Percentiles rank a stretch among this genome's conserved stretches.
Evolutionary conservation across 2,888 invertebrate genomes (phyloP).

Genomic region (Neria commutata): DNA sequence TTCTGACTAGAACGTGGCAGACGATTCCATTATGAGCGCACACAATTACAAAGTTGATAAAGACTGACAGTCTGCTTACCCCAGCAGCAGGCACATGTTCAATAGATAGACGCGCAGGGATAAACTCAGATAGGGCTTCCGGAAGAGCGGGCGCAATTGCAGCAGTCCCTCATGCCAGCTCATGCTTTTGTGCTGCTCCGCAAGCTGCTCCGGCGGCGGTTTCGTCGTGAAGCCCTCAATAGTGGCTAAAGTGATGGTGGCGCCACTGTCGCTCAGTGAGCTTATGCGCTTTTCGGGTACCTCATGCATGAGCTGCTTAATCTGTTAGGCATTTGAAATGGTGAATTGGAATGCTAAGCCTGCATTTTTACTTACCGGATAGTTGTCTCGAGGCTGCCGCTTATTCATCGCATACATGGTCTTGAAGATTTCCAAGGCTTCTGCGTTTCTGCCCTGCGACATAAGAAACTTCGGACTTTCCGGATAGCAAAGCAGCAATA

Average conservation of each 20-base stretch:
- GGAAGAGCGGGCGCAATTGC: constrained; percentile 70
- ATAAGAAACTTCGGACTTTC: constrained; percentile 57
- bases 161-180: constrained; percentile 60
- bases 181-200: constrained; percentile 31
- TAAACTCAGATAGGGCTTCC: constrained; percentile 66
- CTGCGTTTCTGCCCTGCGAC: constrained; percentile 47
- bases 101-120: constrained; percentile 68
- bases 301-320: constrained; percentile 32
- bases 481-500: constrained; percentile 42
- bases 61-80: constrained; percentile 61
- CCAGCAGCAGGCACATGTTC: constrained; percentile 68
- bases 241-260: background rate
- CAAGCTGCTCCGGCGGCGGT: constrained; percentile 62
- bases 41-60: constrained; percentile 5
- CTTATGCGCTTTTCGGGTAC: constrained; percentile 22
- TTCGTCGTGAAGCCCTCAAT: background rate
- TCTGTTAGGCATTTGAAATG: constrained; percentile 27
- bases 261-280: background rate
- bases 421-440: constrained; percentile 50
- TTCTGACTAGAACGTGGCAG: constrained; percentile 67
- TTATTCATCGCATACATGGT: constrained; percentile 71
- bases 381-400: constrained; percentile 67
- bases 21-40: background rate
- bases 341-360: constrained; percentile 2
- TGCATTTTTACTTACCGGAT: constrained; percentile 65